phyloP scores from a whole-genome alignment of 92 coral and sea anemone genomes.

The Zoanthus sociatus region DNA sequence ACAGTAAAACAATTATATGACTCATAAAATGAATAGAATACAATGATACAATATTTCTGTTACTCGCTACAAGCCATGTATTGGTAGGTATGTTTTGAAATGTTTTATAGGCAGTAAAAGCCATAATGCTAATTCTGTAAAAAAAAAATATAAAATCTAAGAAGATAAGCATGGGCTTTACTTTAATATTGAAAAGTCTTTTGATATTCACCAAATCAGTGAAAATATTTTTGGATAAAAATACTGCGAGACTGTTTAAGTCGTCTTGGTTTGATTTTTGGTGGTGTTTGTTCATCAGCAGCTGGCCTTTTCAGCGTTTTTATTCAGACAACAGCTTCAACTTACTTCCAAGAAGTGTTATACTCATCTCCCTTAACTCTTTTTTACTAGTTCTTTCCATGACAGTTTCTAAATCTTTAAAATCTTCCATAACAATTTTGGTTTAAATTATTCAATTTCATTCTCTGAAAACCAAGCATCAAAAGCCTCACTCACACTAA shows the following conservation, averaged over 20 bases:
- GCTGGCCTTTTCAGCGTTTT: not conserved
- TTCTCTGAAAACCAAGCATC: conserved; percentile 14
- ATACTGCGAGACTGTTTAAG: conserved; percentile 4
- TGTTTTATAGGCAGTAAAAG: not conserved
- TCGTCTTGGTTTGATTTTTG: not conserved
- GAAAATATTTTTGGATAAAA: not conserved
- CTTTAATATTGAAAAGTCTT: conserved; percentile 19
- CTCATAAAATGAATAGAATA: not conserved
- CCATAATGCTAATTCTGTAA: conserved; percentile 7
- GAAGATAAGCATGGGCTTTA: conserved; percentile 16
- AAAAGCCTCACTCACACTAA: not conserved
- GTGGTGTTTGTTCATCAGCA: not conserved
- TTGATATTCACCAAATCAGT: not conserved
- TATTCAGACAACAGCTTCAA: conserved; percentile 7
- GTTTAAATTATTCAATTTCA: not conserved
- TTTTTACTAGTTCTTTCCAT: not conserved
- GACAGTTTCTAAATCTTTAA: not conserved
- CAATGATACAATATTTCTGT: conserved; percentile 19
- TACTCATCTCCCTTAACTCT: not conserved
- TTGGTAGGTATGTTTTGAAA: conserved; percentile 13
- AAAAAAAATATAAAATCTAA: conserved; percentile 10
- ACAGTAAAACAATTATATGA: not conserved
- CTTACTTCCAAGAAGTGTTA: not conserved
- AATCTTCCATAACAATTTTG: not conserved
- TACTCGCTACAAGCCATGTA: conserved; percentile 12